Evolutionary conservation across 1,140 invertebrate genomes (phyloP).

Genomic region (Wiebesia pumilae): DNA sequence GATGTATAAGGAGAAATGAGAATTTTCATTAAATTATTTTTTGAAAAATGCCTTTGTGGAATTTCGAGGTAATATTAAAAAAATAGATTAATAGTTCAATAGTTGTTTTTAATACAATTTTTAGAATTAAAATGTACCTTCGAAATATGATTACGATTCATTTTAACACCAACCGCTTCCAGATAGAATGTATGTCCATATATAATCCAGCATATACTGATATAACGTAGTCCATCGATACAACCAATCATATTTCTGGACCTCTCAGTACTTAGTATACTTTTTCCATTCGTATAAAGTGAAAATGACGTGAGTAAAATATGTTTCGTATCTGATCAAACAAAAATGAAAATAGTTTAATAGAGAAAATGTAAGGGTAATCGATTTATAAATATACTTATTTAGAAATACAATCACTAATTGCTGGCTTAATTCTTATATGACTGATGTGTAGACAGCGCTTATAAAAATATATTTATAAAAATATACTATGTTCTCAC

Average conservation of each 20-base stretch:
- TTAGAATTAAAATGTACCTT: slow-evolving; percentile 51
- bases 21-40: too few species aligned
- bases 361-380: background rate
- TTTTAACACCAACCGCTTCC: slow-evolving; percentile 58
- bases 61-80: background rate
- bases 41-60: background rate
- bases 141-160: slow-evolving; percentile 58
- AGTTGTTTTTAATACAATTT: too few species aligned
- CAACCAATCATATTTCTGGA: slow-evolving; percentile 66
- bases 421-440: background rate
- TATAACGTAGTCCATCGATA: slow-evolving; percentile 74
- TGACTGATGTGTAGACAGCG: slow-evolving; percentile 17
- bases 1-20: too few species aligned
- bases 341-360: background rate
- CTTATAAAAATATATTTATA: too few species aligned
- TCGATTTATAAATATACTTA: background rate
- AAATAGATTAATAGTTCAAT: too few species aligned
- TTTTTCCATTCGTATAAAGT: slow-evolving; percentile 72
- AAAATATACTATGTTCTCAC: slow-evolving; percentile 24
- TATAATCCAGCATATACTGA: slow-evolving; percentile 77
- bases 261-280: slow-evolving; percentile 65
- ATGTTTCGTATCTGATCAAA: slow-evolving; percentile 31
- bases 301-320: slow-evolving; percentile 68
- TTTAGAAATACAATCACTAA: background rate
- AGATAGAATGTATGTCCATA: slow-evolving; percentile 71